Evolutionary conservation across 1,140 invertebrate genomes (phyloP), one percentile per base, ranked within the genome.

Genomic region (Pseudomyrmex flavicornis): DNA sequence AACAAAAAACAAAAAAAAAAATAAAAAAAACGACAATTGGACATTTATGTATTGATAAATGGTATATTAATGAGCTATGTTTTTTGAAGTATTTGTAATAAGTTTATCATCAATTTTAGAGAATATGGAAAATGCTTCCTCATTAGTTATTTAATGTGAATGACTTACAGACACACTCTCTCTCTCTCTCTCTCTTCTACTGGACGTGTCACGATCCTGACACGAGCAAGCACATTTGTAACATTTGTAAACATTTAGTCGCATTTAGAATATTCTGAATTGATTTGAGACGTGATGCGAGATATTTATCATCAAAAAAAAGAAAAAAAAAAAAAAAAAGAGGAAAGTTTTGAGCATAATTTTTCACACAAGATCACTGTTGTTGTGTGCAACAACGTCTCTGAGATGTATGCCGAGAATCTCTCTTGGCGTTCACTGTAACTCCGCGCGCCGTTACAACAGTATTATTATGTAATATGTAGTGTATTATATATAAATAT

Each of bases 71-170:
- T 83, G 69, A 48, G 65, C 58, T 72, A 35, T 52, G 50, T 52
- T 52, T 52, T 12, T 76, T 1, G 73, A 84, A 70, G 20, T 56
- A 62, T 54, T 54, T 26, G 26, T 26, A 26, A 48, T n/a, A 10
- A 59, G 35, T 35, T 35, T 35, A 61, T 73, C 59, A 69, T 86
- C 65, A n/a, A 65, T 70, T 82, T 76, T 65, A 62, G 12, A 76
- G 54, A 82, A 10, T 66, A 73, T 15, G 7, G 26, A 82, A 70
- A n/a, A 59, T 69, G 46, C 52, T 73, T 44, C 50, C 70, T n/a
- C 20, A 75, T 83, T 58, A 73, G 52, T 62, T 50, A 9, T 85
- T 82, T 73, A 80, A 86, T 52, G 65, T 80, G 69, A 76, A 48
- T 68, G 35, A 35, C 83, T 75, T 69, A 86, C 72, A 83, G 12